phyloP scores from a whole-genome alignment of 2,888 invertebrate genomes.

The Lingula anatina region DNA sequence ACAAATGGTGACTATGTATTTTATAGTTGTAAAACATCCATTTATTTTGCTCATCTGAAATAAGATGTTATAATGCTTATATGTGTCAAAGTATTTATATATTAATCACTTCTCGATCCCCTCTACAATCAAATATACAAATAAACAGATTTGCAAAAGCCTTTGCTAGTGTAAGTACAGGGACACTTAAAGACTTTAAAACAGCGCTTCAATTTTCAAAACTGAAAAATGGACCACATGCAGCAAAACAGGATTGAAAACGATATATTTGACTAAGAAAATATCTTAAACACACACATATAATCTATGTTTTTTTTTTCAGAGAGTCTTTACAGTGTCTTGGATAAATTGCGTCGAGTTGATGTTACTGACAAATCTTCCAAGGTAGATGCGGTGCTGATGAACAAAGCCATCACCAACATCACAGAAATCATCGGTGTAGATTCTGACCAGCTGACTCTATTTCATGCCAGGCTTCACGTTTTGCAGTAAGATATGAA shows the following conservation, averaged over 20 bases:
- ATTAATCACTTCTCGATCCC: neutral
- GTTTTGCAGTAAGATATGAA: slow-evolving; percentile 28
- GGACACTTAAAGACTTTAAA: neutral
- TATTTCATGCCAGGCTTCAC: slow-evolving; percentile 30
- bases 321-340: slow-evolving; percentile 32
- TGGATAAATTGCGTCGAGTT: slow-evolving; percentile 24
- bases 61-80: neutral
- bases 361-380: slow-evolving; percentile 11
- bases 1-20: neutral
- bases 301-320: slow-evolving; percentile 6
- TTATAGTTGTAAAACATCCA: neutral
- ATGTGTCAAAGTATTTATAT: neutral
- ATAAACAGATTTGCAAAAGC: too few relatives aligned
- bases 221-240: neutral
- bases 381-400: slow-evolving; percentile 21
- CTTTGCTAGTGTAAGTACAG: too few relatives aligned
- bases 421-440: slow-evolving; percentile 31
- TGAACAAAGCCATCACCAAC: slow-evolving; percentile 24
- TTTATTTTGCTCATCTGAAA: neutral
- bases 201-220: neutral
- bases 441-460: slow-evolving; percentile 33
- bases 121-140: too few relatives aligned
- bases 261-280: neutral
- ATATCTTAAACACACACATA: neutral
- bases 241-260: too few relatives aligned